Base-by-base conservation (phyloP, 37 sponge, comb jelly and placozoan genomes). In the Oopsacas minuta region DNA sequence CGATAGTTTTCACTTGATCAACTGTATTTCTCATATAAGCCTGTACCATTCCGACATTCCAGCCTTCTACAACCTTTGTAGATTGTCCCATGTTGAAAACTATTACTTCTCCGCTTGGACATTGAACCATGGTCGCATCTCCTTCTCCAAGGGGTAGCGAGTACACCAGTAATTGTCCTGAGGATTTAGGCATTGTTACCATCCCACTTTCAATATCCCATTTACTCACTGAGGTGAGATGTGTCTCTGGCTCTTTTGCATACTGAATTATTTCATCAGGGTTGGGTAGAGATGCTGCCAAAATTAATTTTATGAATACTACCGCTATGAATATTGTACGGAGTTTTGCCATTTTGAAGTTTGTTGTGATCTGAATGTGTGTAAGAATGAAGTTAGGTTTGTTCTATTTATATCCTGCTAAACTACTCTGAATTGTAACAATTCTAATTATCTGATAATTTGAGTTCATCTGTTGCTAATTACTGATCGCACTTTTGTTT, bases 81-180 rank as follows among this genome's bases (percentile, higher is more conserved):
- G 75, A 61, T 61, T 61, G 75, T n/a, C 75, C 75, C 75, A 61
- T 61, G 75, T 61, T 61, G 75, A 61, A 32, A n/a, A 61, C 75
- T 7, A 61, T 12, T 5, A 61, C 75, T 34, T 61, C 75, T n/a
- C 75, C 75, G 28, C 75, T 61, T 3, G 75, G 75, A 61, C 75
- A 61, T 61, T 61, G 75, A 25, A 61, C 75, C 1, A 61, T 61
- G 20, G 75, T 61, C 22, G 75, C 75, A n/a, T 61, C 75, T 25
- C 75, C 75, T 12, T 61, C 75, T 10, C 75, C 75, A 25, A 61
- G 30, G 20, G 75, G 75, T 12, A 61, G 75, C 3, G 75, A 61
- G 30, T 61, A 61, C 1, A 61, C 30, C 30, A 32, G 75, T 3
- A 61, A 34, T 12, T 61, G 22, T 61, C 75, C 75, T 5, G 75